Evolutionary conservation across 1,140 invertebrate species (phyloP).

Genomic region (Saccostrea cuccullata): DNA sequence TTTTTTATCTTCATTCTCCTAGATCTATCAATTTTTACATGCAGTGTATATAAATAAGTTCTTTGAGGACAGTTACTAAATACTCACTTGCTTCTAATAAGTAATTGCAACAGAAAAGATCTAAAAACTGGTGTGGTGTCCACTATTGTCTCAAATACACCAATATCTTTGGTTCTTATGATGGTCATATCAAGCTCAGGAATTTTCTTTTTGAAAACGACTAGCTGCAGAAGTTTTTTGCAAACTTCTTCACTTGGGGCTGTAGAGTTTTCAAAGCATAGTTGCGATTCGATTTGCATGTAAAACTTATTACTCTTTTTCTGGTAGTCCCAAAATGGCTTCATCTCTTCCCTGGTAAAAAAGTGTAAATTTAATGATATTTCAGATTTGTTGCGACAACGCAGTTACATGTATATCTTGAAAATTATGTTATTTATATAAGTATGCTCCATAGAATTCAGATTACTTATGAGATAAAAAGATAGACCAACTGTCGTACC

Average conservation of each 20-base stretch:
- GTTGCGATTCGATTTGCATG: constrained; percentile 70
- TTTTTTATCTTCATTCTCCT: too few relatives aligned
- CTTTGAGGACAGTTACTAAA: too few relatives aligned
- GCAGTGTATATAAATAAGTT: too few relatives aligned
- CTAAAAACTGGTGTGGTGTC: constrained; percentile 72
- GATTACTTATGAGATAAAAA: neutral
- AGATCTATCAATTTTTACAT: too few relatives aligned
- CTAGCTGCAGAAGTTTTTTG: constrained; percentile 63
- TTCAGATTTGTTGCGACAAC: neutral
- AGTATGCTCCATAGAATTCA: neutral
- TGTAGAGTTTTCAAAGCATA: constrained; percentile 67
- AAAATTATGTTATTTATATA: neutral
- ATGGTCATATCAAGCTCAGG: neutral
- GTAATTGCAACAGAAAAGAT: constrained; percentile 69
- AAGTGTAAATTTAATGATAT: neutral
- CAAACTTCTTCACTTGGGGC: constrained; percentile 66
- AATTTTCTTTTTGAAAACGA: constrained; percentile 52
- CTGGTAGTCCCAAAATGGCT: constrained; percentile 51
- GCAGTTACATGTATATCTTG: neutral
- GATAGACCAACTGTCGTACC: neutral
- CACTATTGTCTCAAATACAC: constrained; percentile 64
- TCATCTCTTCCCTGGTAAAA: neutral
- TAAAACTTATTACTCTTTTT: constrained; percentile 67
- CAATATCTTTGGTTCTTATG: constrained; percentile 58
- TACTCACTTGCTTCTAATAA: constrained; percentile 64